Evolutionary conservation across 1,140 invertebrate genomes (phyloP).

Genomic region (Drosophila carrolli): DNA sequence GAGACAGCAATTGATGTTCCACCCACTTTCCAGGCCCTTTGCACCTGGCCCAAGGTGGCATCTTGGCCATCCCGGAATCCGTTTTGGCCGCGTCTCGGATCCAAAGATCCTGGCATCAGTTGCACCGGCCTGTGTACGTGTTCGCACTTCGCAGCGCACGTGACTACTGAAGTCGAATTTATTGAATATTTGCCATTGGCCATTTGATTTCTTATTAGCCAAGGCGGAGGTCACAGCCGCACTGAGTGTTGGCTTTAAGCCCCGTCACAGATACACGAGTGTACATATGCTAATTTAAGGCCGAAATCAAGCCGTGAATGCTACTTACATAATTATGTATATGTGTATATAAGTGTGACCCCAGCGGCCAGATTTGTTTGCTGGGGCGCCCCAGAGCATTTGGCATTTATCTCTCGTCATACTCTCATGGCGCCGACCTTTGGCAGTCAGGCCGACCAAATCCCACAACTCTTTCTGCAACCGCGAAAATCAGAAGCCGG

Average conservation of each 20-base stretch:
- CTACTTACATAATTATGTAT: slow-evolving; percentile 64
- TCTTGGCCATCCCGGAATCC: slow-evolving; percentile 8
- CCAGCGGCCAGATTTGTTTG: slow-evolving; percentile 18
- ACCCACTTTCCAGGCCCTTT: slow-evolving; percentile 74
- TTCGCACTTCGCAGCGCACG: slow-evolving; percentile 75
- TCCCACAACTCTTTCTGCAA: neutral
- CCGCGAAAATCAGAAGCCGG: too few relatives aligned
- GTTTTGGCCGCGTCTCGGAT: slow-evolving; percentile 2
- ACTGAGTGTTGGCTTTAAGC: neutral
- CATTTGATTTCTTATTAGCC: slow-evolving; percentile 82
- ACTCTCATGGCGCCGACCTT: slow-evolving; percentile 10
- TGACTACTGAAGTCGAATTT: slow-evolving; percentile 76
- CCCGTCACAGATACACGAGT: neutral
- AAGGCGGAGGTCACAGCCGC: neutral
- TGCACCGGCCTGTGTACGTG: slow-evolving; percentile 70
- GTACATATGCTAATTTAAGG: slow-evolving; percentile 59
- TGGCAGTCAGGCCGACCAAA: slow-evolving; percentile 3
- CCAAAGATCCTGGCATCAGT: slow-evolving; percentile 61
- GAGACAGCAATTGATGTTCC: slow-evolving; percentile 75
- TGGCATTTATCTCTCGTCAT: slow-evolving; percentile 25
- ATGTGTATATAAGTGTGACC: neutral
- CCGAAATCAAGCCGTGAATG: slow-evolving; percentile 6
- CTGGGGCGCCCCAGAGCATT: slow-evolving; percentile 14
- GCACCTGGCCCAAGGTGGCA: slow-evolving; percentile 58
- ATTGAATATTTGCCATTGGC: slow-evolving; percentile 83